A percentile compares a stretch with the other conserved stretches of the same genome.
These are phyloP conservation scores for Neelides folsomi DNA, from an alignment of 2,888 invertebrate species.

Conservation along the genomic window DNA sequence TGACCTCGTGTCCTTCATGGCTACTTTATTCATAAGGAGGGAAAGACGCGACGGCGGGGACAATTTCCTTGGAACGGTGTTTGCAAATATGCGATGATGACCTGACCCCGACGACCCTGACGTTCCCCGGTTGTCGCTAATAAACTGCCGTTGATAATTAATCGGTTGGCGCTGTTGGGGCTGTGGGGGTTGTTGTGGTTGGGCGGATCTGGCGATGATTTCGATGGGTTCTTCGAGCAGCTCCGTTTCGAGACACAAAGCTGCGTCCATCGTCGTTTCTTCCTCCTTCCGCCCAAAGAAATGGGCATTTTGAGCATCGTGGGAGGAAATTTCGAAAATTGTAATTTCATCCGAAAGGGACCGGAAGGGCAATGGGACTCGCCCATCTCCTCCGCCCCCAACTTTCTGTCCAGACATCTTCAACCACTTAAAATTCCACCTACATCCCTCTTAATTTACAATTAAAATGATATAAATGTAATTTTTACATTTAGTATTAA, in stretches of 20 bases:
- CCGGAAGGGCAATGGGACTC: constrained; percentile 30
- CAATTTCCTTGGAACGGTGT: neutral
- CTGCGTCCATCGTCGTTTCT: constrained; percentile 2
- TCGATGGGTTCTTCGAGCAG: neutral
- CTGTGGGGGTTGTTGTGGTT: constrained; percentile 5
- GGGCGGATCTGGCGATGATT: neutral
- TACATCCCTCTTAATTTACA: too few relatives aligned
- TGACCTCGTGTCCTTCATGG: constrained; percentile 13
- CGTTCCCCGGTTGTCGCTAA: too few relatives aligned
- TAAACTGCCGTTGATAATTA: too few relatives aligned
- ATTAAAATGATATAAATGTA: too few relatives aligned
- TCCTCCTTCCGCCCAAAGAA: neutral
- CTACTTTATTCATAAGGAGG: constrained; percentile 10
- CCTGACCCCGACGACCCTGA: too few relatives aligned
- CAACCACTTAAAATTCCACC: too few relatives aligned
- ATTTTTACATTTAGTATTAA: too few relatives aligned
- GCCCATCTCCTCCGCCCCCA: constrained; percentile 8
- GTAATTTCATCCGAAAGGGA: constrained; percentile 32
- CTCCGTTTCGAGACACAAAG: constrained; percentile 15
- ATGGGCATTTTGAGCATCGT: neutral
- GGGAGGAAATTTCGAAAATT: constrained; percentile 30
- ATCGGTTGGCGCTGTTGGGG: constrained; percentile 7
- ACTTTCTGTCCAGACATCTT: too few relatives aligned
- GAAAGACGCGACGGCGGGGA: constrained; percentile 12
- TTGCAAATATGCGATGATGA: too few relatives aligned